A percentile compares a stretch with the other conserved stretches of the same genome.
phyloP scores from a whole-genome alignment of 2,888 invertebrate species.

The Barypeithes pellucidus region DNA sequence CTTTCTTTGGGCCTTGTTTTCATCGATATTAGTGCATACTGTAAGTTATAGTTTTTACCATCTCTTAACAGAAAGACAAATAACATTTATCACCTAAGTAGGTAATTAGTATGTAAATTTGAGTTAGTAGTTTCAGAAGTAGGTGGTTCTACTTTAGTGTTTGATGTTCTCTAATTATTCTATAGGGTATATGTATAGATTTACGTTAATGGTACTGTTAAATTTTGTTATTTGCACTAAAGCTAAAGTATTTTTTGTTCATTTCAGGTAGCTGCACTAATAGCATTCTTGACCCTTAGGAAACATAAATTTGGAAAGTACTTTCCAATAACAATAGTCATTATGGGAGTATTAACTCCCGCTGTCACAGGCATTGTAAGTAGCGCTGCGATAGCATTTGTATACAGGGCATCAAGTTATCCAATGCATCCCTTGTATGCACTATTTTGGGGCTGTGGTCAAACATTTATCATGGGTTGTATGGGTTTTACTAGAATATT shows the following conservation, averaged over 20 bases:
- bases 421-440: constrained; percentile 94
- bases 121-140: too few relatives aligned
- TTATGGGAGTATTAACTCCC: constrained; percentile 93
- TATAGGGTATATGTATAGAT: too few relatives aligned
- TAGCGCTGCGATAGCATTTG: constrained; percentile 95
- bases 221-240: background rate
- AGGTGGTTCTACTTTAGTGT: too few relatives aligned
- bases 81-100: too few relatives aligned
- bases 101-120: too few relatives aligned
- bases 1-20: constrained; percentile 95
- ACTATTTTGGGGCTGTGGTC: constrained; percentile 95
- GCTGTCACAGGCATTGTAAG: constrained; percentile 90
- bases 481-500: constrained; percentile 94
- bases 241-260: constrained; percentile 22
- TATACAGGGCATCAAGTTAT: constrained; percentile 91
- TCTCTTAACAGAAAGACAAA: too few relatives aligned
- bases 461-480: constrained; percentile 90
- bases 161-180: too few relatives aligned
- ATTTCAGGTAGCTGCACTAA: constrained; percentile 84
- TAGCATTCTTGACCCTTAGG: constrained; percentile 92
- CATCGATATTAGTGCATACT: constrained; percentile 93
- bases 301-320: constrained; percentile 97
- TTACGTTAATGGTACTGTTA: background rate
- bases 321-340: constrained; percentile 89
- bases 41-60: constrained; percentile 59